A percentile compares a stretch with the other conserved stretches of the same genome.
Conservation (phyloP, 2,888 invertebrate species). For the Idaea dimidiata region DNA sequence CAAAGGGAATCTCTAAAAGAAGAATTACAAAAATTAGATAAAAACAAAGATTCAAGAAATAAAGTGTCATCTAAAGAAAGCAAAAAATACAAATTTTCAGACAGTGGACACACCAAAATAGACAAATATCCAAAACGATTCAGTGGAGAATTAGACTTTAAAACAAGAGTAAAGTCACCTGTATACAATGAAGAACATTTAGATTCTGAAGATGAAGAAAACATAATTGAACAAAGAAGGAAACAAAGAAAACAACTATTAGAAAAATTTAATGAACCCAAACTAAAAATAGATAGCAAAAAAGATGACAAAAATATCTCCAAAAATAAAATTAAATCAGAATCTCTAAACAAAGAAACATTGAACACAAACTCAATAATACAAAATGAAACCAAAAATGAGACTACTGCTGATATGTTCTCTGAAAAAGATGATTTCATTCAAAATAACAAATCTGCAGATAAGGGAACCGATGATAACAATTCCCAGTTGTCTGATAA, state of each 20-base stretch:
- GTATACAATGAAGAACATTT: conserved; percentile 81
- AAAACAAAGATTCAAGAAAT: conserved; percentile 31
- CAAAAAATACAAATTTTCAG: conserved; percentile 41
- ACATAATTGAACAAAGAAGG: conserved; percentile 92
- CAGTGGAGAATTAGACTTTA: conserved; percentile 12
- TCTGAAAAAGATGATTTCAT: conserved; percentile 94
- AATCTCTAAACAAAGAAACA: conserved; percentile 18
- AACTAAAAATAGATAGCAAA: conserved; percentile 21
- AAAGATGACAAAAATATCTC: conserved; percentile 26
- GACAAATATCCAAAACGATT: background rate
- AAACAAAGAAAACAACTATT: conserved; percentile 92
- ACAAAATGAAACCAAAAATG: conserved; percentile 26
- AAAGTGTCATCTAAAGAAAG: conserved; percentile 28
- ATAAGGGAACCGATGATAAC: conserved; percentile 62
- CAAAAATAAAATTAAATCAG: conserved; percentile 21
- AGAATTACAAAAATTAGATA: conserved; percentile 53
- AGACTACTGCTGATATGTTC: conserved; percentile 89
- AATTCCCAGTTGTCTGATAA: conserved; percentile 97
- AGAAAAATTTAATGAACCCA: conserved; percentile 64
- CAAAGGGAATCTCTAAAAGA: conserved; percentile 58
- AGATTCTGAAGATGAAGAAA: conserved; percentile 92
- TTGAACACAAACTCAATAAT: conserved; percentile 13
- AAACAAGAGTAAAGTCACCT: conserved; percentile 25
- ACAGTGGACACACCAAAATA: conserved; percentile 25
- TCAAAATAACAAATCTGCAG: conserved; percentile 73